Evolutionary conservation across 2,888 invertebrate genomes (phyloP).

Genomic region (Hylaea fasciaria): DNA sequence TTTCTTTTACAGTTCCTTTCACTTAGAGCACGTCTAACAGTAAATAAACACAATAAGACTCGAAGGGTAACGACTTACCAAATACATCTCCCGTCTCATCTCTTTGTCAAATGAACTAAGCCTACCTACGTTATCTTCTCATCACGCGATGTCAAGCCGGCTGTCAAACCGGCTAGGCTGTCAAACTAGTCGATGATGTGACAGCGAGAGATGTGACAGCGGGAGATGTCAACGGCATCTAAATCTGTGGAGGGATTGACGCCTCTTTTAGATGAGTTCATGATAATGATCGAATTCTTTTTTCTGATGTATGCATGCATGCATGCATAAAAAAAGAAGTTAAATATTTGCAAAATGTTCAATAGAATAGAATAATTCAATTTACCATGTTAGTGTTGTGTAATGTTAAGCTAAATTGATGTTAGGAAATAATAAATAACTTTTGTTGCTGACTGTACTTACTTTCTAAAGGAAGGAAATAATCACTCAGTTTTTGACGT

Average conservation of each 20-base stretch:
- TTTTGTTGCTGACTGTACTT: constrained; percentile 10
- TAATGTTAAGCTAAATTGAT: no score
- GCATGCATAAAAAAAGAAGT: no score
- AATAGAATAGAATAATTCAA: no score
- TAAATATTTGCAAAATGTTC: no score
- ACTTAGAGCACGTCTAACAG: constrained; percentile 17
- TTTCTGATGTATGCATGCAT: no score
- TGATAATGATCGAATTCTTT: constrained; percentile 39
- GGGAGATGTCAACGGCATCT: constrained; percentile 38
- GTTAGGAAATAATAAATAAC: no score
- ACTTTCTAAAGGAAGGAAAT: constrained; percentile 65
- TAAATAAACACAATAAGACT: constrained; percentile 29
- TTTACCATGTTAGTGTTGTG: no score
- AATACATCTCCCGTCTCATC: no score
- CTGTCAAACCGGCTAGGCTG: constrained; percentile 57
- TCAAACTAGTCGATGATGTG: constrained; percentile 50
- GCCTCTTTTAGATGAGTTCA: constrained; percentile 55
- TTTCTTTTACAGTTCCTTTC: not conserved
- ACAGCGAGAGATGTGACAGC: constrained; percentile 40
- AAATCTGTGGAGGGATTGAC: constrained; percentile 43
- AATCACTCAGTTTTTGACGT: constrained; percentile 50
- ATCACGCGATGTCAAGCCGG: constrained; percentile 57
- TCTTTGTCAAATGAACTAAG: constrained; percentile 41
- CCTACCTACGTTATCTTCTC: constrained; percentile 60
- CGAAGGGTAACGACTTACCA: constrained; percentile 37